Conservation (phyloP, 2,888 invertebrate genomes). For the Nebria salina region DNA sequence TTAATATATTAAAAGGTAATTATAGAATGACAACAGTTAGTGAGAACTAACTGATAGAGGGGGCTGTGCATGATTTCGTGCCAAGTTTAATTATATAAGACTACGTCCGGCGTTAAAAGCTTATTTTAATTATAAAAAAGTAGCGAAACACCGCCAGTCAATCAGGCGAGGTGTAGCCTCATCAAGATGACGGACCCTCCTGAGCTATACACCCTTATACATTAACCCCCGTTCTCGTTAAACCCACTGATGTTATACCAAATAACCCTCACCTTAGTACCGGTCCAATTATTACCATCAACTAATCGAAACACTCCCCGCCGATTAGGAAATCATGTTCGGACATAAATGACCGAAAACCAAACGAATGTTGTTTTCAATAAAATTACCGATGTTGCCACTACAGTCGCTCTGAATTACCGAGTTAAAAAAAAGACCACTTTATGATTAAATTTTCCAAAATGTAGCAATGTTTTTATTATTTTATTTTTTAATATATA, state of each 20-base stretch:
- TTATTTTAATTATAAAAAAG: conserved; percentile 36
- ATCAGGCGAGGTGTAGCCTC: conserved; percentile 31
- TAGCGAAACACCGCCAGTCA: conserved; percentile 32
- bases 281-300: conserved; percentile 41
- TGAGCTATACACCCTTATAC: neutral
- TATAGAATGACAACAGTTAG: neutral
- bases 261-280: conserved; percentile 14
- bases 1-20: neutral
- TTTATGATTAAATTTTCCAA: too few relatives aligned
- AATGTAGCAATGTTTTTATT: neutral
- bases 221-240: conserved; percentile 15
- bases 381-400: too few relatives aligned
- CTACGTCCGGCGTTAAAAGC: conserved; percentile 36
- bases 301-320: conserved; percentile 45
- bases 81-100: conserved; percentile 30
- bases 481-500: conserved; percentile 20
- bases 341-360: too few relatives aligned
- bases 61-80: conserved; percentile 18
- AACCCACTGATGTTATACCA: neutral
- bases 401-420: too few relatives aligned
- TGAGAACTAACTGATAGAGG: neutral
- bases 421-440: too few relatives aligned
- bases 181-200: conserved; percentile 30
- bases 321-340: conserved; percentile 32
- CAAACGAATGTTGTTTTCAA: too few relatives aligned